These are phyloP conservation scores for Clytia hemisphaerica DNA, from an alignment of 30 jellyfish, hydroid and myxozoan species.

Conservation along the genomic window DNA sequence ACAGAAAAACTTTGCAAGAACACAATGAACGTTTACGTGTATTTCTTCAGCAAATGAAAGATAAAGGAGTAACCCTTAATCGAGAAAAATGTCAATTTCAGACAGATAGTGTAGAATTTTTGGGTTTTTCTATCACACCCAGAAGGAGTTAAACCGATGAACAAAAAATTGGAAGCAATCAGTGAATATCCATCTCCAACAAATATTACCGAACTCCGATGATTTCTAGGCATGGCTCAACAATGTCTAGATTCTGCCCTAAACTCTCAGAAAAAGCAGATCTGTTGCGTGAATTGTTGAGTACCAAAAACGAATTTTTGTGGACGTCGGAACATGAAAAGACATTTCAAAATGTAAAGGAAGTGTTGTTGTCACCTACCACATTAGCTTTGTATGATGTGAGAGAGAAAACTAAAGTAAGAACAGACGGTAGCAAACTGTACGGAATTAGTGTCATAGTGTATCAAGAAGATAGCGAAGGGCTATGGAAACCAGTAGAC, in stretches of 20 bases:
- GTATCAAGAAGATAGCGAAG: not conserved
- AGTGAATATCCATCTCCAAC: slow-evolving; percentile 20
- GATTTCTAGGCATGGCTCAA: slow-evolving; percentile 36
- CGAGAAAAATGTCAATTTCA: slow-evolving; percentile 6
- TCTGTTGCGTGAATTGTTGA: slow-evolving; percentile 1
- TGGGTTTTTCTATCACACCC: slow-evolving; percentile 25
- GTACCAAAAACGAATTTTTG: slow-evolving; percentile 11
- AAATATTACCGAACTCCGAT: slow-evolving; percentile 20
- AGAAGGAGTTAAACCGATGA: slow-evolving; percentile 18
- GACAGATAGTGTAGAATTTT: slow-evolving; percentile 5
- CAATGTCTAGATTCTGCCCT: slow-evolving; percentile 8
- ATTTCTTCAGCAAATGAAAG: slow-evolving; percentile 7
- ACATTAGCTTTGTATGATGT: not conserved
- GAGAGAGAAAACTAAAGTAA: slow-evolving; percentile 7
- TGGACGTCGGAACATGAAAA: slow-evolving; percentile 24
- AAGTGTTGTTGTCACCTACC: not conserved
- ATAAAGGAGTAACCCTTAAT: slow-evolving; percentile 28
- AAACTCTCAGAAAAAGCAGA: not conserved
- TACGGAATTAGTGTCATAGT: slow-evolving; percentile 8
- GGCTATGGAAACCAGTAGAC: not conserved
- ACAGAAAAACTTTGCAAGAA: not conserved
- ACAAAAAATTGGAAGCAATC: slow-evolving; percentile 10
- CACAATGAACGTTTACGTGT: slow-evolving; percentile 6
- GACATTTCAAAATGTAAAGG: slow-evolving; percentile 15
- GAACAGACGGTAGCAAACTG: slow-evolving; percentile 10